These are phyloP conservation scores for Deroptyus accipitrinus DNA, from an alignment of 2,113 vertebrate genomes.

Conservation along the genomic window DNA sequence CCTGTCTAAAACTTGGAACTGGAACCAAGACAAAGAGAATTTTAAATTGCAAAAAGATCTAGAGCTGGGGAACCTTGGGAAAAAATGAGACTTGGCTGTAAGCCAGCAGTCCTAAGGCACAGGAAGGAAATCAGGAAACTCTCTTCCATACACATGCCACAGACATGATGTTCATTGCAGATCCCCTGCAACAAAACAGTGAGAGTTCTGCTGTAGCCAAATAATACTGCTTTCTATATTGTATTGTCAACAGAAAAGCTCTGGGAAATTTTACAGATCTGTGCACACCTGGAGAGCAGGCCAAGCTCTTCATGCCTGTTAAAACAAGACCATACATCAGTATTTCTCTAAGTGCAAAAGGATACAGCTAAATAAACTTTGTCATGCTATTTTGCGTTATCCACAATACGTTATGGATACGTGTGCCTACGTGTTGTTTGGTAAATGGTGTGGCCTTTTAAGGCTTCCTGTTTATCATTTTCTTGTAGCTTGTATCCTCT, in stretches of 20 bases:
- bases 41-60: background rate
- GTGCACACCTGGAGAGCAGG: background rate
- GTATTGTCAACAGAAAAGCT: background rate
- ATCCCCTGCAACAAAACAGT: background rate
- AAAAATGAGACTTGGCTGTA: background rate
- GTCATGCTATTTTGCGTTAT: background rate
- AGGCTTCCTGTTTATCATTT: background rate
- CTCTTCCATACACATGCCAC: background rate
- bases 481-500: background rate
- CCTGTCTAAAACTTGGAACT: background rate
- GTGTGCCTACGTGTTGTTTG: background rate
- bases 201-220: background rate
- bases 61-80: background rate
- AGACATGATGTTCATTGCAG: background rate
- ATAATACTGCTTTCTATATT: background rate
- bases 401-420: background rate
- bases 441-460: background rate
- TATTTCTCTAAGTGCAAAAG: background rate
- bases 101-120: background rate
- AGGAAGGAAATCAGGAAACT: background rate
- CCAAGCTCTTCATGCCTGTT: background rate
- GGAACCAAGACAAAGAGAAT: background rate
- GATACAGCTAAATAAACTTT: background rate
- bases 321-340: background rate
- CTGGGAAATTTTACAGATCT: background rate